phyloP scores from a whole-genome alignment of 2,888 invertebrate species.

The Megastigmus dorsalis region DNA sequence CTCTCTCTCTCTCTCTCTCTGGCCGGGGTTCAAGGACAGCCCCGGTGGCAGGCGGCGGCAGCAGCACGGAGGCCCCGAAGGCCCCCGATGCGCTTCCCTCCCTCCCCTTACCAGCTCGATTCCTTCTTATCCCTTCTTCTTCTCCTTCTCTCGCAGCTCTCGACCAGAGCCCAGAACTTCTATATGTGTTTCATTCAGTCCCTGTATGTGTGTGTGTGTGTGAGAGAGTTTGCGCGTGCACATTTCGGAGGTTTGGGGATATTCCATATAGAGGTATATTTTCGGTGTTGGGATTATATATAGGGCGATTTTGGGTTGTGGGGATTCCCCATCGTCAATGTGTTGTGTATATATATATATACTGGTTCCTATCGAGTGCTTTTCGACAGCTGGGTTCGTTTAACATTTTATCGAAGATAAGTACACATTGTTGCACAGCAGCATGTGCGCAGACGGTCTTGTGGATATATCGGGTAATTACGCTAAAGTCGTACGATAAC shows the following conservation, averaged over 20 bases:
- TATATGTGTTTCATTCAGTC: background rate
- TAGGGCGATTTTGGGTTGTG: background rate
- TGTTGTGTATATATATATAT: too few relatives aligned
- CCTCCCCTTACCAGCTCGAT: background rate
- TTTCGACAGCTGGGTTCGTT: too few relatives aligned
- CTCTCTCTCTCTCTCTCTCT: conserved; percentile 47
- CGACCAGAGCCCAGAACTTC: background rate
- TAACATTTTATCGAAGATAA: too few relatives aligned
- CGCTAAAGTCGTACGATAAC: too few relatives aligned
- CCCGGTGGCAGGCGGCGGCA: conserved; percentile 53
- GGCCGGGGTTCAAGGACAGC: conserved; percentile 70
- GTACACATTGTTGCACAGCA: too few relatives aligned
- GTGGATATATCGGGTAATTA: too few relatives aligned
- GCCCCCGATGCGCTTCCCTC: conserved; percentile 32
- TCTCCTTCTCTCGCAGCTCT: conserved; percentile 7
- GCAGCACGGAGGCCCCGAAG: conserved; percentile 27
- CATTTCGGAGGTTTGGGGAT: too few relatives aligned
- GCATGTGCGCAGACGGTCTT: too few relatives aligned
- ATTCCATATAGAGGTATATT: too few relatives aligned
- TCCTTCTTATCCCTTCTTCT: conserved; percentile 14
- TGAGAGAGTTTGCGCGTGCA: background rate
- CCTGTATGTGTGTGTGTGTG: background rate
- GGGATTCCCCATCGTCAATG: background rate
- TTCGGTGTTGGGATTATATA: background rate
- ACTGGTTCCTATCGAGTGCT: too few relatives aligned